Evolutionary conservation across 1,140 invertebrate species (phyloP).

Genomic region (Drosophila tani): DNA sequence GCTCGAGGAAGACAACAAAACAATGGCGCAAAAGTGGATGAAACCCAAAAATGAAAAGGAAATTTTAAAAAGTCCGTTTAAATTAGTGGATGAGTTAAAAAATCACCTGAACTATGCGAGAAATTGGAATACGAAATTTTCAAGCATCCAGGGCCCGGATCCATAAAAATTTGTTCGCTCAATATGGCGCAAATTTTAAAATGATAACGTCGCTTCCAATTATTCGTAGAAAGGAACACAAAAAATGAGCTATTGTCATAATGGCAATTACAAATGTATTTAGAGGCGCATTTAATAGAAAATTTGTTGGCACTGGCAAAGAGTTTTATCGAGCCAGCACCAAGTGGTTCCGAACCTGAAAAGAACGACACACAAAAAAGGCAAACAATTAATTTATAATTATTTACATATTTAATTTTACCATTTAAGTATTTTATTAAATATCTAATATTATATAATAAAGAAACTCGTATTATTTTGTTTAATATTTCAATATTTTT

Average conservation of each 20-base stretch:
- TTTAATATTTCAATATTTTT: too few relatives aligned
- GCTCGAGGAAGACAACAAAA: not conserved
- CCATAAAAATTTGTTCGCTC: not conserved
- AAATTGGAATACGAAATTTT: not conserved
- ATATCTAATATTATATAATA: too few relatives aligned
- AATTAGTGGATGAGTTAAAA: not conserved
- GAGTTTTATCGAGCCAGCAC: not conserved
- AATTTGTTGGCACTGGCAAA: not conserved
- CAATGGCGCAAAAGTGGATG: not conserved
- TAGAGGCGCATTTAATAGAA: constrained; percentile 3
- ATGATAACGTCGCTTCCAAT: not conserved
- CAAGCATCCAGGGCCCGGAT: too few relatives aligned
- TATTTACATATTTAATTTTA: too few relatives aligned
- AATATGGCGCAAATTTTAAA: not conserved
- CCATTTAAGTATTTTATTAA: too few relatives aligned
- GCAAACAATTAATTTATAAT: too few relatives aligned
- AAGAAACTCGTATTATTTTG: too few relatives aligned
- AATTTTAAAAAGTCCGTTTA: constrained; percentile 4
- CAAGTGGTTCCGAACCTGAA: not conserved
- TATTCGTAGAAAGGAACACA: not conserved
- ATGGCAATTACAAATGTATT: not conserved
- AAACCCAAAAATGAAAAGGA: not conserved
- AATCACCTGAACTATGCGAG: not conserved
- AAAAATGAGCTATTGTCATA: not conserved
- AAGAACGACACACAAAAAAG: not conserved